Evolutionary conservation across 1,140 invertebrate species (phyloP).

Genomic region (Pseudomyrmex gracilis): DNA sequence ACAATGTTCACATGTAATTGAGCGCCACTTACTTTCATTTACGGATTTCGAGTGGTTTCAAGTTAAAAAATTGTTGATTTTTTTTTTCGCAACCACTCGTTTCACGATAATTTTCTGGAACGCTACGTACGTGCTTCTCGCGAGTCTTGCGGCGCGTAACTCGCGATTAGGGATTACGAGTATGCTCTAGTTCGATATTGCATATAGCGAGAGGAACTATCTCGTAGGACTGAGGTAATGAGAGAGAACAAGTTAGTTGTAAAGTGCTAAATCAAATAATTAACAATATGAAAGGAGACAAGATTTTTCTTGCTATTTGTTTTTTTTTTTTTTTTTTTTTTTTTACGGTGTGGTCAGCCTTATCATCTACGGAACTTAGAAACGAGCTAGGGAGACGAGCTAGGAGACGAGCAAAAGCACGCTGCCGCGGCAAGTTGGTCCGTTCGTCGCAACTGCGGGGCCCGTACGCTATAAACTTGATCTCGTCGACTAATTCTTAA

Average conservation of each 20-base stretch:
- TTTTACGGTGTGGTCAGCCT: slow-evolving; percentile 68
- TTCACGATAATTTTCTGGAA: slow-evolving; percentile 10
- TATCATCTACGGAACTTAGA: slow-evolving; percentile 67
- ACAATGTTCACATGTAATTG: neutral
- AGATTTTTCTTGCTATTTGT: slow-evolving; percentile 76
- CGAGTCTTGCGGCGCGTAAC: neutral
- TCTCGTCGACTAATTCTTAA: neutral
- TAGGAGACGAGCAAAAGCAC: slow-evolving; percentile 61
- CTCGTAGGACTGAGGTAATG: slow-evolving; percentile 81
- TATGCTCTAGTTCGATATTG: slow-evolving; percentile 46
- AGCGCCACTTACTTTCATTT: neutral
- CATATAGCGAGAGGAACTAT: slow-evolving; percentile 79
- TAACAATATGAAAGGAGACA: slow-evolving; percentile 11
- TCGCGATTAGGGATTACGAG: slow-evolving; percentile 28
- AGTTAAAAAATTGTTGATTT: neutral
- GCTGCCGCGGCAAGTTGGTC: slow-evolving; percentile 82
- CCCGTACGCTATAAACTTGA: slow-evolving; percentile 27
- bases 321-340: no score
- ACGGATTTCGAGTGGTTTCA: neutral
- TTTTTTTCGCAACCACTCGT: neutral
- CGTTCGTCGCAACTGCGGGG: slow-evolving; percentile 78
- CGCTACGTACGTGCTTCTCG: neutral
- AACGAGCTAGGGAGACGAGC: slow-evolving; percentile 38
- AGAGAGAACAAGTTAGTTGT: slow-evolving; percentile 67
- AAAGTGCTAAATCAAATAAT: slow-evolving; percentile 66